phyloP scores from a whole-genome alignment of 1,140 invertebrate genomes.

The Aricia agestis region DNA sequence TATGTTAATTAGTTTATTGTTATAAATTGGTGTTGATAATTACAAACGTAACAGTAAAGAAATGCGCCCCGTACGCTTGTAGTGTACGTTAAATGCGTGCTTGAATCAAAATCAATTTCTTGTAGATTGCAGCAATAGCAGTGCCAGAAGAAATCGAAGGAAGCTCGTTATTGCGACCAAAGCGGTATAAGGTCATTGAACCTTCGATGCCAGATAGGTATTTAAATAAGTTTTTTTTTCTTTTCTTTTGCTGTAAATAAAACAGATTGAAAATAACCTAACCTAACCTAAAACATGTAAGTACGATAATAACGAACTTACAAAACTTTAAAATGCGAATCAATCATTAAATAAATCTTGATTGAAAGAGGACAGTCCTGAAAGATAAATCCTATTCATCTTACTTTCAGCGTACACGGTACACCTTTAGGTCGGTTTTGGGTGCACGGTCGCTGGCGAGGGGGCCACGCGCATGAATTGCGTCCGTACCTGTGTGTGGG shows the following conservation, averaged over 20 bases:
- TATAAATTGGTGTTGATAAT: too few species aligned
- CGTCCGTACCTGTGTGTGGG: conserved; percentile 39
- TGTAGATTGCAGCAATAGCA: conserved; percentile 44
- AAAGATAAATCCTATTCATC: too few species aligned
- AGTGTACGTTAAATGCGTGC: too few species aligned
- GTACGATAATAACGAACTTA: too few species aligned
- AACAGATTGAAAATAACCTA: too few species aligned
- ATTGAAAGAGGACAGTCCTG: too few species aligned
- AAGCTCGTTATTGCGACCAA: conserved; percentile 30
- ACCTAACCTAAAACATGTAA: too few species aligned
- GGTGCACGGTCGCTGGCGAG: conserved; percentile 49
- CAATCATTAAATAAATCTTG: too few species aligned
- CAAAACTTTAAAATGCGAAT: too few species aligned
- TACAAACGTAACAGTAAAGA: too few species aligned
- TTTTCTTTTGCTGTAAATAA: neutral
- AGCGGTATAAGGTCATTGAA: conserved; percentile 38
- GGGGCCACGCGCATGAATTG: conserved; percentile 37
- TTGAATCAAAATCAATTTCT: conserved; percentile 3
- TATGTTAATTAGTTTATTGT: neutral
- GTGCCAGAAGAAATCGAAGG: conserved; percentile 33
- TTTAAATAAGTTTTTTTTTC: too few species aligned
- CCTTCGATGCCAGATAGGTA: conserved; percentile 42
- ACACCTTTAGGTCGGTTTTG: conserved; percentile 40
- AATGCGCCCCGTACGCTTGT: too few species aligned
- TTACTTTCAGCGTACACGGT: conserved; percentile 35